Base-by-base conservation (phyloP, 2,888 invertebrate genomes). In the Lochmaea crataegi region DNA sequence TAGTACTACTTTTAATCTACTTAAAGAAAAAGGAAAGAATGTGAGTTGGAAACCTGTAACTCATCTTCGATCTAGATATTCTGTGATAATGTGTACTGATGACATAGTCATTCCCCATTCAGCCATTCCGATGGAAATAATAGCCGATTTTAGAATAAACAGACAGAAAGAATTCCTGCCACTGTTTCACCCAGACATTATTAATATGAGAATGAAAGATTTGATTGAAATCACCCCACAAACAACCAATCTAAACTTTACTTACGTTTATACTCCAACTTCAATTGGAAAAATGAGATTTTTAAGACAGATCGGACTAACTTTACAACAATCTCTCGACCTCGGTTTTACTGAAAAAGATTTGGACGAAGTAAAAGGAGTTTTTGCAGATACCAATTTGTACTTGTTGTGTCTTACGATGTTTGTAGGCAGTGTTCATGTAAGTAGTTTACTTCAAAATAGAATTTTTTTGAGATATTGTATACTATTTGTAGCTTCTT, bases 381-480 rank as follows among this genome's bases (percentile, higher is more conserved):
- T 99, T 80, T 97, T 99, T 87, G 94, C 96, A 0, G 98, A 98
- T 83, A 98, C 98, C 0, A 98, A 98, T 86, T 89, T 98, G 57
- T 96, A 96, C 85, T 90, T 99, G 73, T 87, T 99, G 58, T 94
- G 95, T 79, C 91, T 95, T 69, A 99, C 99, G 2, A 92, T 99
- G 79, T 89, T 95, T 81, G 94, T 99, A 78, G 95, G 97, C 51
- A 94, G 96, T 79, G 90, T 96, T 83, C 99, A 99, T 90, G 97
- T 98, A 88, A 92, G 95, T 90, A 41, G 14, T 41, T 41, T 11
- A 22, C 22, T 12, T 18, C 1, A 9, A n/a, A 32, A 6, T 42
- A 38, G 22, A 26, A 11, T 64, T 56, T 18, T n/a, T n/a, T 51
- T 45, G 16, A 41, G 3, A 42, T 26, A 9, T 26, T 53, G 14